Percentiles rank a stretch among this genome's conserved stretches.
These are phyloP conservation scores for Lypha dubia DNA, from an alignment of 2,888 invertebrate species.

Conservation along the genomic window DNA sequence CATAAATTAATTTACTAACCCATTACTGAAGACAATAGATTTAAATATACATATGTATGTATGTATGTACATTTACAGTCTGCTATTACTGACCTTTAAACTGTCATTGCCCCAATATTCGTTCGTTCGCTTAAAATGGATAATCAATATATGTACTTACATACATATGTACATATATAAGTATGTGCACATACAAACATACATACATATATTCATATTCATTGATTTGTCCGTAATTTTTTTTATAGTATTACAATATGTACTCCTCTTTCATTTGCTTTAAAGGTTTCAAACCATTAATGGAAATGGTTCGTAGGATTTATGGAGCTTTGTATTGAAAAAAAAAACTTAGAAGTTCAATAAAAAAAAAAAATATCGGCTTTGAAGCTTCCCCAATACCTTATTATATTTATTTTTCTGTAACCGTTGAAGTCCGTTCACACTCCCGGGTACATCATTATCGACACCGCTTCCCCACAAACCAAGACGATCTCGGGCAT, in stretches of 20 bases:
- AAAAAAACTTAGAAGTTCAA: too few relatives aligned
- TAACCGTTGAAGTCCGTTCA: slow-evolving; percentile 81
- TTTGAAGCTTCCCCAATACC: slow-evolving; percentile 75
- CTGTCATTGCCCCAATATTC: neutral
- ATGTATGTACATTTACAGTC: neutral
- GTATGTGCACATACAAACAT: neutral
- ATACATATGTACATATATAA: neutral
- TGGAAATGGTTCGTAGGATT: too few relatives aligned
- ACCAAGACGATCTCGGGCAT: slow-evolving; percentile 80
- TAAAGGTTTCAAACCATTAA: neutral
- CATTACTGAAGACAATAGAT: too few relatives aligned
- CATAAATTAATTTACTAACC: too few relatives aligned
- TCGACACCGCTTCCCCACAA: slow-evolving; percentile 80
- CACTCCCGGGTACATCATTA: slow-evolving; percentile 78
- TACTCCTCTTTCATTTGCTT: neutral
- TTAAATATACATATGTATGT: neutral
- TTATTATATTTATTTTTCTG: slow-evolving; percentile 80
- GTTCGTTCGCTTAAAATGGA: neutral
- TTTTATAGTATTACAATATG: neutral
- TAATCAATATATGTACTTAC: neutral
- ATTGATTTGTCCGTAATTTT: neutral
- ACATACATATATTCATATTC: neutral
- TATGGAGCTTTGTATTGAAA: too few relatives aligned
- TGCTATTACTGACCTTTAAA: neutral
- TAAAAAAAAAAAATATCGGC: neutral